Base-by-base conservation (phyloP, 1,140 invertebrate species). In the Dinoponera quadriceps region DNA sequence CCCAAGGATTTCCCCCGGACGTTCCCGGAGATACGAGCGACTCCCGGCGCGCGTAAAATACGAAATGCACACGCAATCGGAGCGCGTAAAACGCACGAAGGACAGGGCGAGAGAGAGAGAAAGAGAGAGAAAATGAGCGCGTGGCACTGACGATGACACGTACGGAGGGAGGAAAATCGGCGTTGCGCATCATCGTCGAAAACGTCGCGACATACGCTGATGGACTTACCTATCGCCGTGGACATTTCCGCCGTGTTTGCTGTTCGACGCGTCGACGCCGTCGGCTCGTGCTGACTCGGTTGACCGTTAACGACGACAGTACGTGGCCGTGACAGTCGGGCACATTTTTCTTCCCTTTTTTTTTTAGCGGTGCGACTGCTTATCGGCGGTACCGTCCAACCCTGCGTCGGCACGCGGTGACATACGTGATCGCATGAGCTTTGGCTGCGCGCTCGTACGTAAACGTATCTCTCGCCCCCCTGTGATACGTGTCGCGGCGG, bases 211-310 rank as follows among this genome's bases (percentile, higher is more conserved):
- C 65, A 75, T 25, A 57, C 62, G 65, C 54, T 27, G 44, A 71
- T 14, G 80, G 38, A 88, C 88, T 91, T 86, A 91, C 90, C 90
- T 71, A 88, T 69, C 69, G 77, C 85, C 78, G 88, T 85, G 60
- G 88, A 89, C 90, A 91, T 91, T 68, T 84, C 81, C 60, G 71
- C 14, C 69, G 65, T 78, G 9, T 55, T 51, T 27, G 65, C 25
- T 57, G 82, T 77, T 49, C 66, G 57, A 80, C 57, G 38, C 38
- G 7, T 33, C 18, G 54, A 27, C 18, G 33, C 13, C 33, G 55
- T 62, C 27, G 83, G 48, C 66, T 57, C 22, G 72, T 25, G 72
- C 49, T 55, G 55, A 20, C 54, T 44, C 59, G 27, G 57, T 44
- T 11, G 63, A 73, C 29, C 60, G 60, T 85, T 84, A 66, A 68